Evolutionary conservation across 1,140 invertebrate genomes (phyloP), one percentile per base, ranked within the genome.

Genomic region (Lutraria rhynchaena): DNA sequence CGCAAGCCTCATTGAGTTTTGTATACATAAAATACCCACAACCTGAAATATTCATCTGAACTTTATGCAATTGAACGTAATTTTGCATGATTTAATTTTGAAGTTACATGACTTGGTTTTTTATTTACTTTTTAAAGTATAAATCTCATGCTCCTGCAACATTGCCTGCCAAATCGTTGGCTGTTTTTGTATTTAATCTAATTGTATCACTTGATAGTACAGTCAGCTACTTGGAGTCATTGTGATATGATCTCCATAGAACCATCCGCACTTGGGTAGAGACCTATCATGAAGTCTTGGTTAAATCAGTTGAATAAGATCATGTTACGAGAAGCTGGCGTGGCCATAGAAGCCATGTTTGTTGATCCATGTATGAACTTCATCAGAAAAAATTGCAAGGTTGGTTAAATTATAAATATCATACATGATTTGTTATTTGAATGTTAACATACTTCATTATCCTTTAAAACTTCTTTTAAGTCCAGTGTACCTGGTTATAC

Each of bases 311-410:
- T 90, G 15, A 85, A 86, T n/a, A 82, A 88, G 24, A 77, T 87
- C 2, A 73, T 92, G 29, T 75, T 49, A 0, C 80, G 84, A 41
- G 92, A 92, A 27, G 84, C 83, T 41, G 81, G 29, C 0, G 87
- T 89, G 19, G 61, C 87, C 3, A 83, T 92, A 7, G 83, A 90
- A 17, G 83, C 61, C 46, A 69, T 92, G 82, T 91, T 93, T 3
- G 87, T 96, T 17, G 90, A 92, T 76, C 91, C 92, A 13, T 90
- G 88, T 58, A 63, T 92, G 4, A 87, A 90, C 55, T 92, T 91
- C 85, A 84, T 93, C 53, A 78, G 88, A 33, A 88, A 92, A 1
- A 92, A 94, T 73, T 96, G 96, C 91, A 95, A 94, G 83, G 92
- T 92, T 76, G 29, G 61, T 41, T 15, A 22, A 46, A n/a, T n/a